Conservation (phyloP, 35 echinoderm and acorn worm species). For the Chiridota heheva region DNA sequence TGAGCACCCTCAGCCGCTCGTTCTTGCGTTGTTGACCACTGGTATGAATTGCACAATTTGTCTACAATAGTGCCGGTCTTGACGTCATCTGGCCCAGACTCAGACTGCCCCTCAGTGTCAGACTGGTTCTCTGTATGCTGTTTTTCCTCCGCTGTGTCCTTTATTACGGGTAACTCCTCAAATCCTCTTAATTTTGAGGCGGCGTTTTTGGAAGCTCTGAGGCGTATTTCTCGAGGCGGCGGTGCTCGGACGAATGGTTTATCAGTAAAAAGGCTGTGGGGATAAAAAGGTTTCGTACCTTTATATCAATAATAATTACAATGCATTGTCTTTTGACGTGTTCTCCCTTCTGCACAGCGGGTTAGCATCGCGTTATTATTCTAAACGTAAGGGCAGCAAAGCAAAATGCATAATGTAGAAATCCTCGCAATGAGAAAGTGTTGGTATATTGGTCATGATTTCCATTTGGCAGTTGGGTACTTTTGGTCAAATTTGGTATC, state of each 20-base stretch:
- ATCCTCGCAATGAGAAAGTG: too few species aligned
- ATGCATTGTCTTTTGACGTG: too few species aligned
- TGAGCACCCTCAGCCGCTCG: conserved; percentile 47
- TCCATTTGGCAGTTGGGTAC: too few species aligned
- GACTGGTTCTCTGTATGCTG: background rate
- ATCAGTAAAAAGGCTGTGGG: conserved; percentile 39
- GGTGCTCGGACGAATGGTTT: conserved; percentile 70
- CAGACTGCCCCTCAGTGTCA: background rate
- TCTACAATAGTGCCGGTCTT: conserved; percentile 12
- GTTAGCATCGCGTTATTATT: too few species aligned
- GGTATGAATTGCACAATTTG: conserved; percentile 46
- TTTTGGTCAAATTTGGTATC: too few species aligned
- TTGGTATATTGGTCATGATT: too few species aligned
- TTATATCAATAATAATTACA: too few species aligned
- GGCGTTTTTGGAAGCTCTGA: background rate
- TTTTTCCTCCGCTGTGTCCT: background rate
- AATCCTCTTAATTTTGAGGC: background rate
- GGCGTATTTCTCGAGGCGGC: conserved; percentile 3
- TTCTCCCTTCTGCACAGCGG: too few species aligned
- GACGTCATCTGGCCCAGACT: background rate
- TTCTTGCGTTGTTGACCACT: conserved; percentile 63
- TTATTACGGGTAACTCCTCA: background rate
- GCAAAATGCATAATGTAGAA: too few species aligned
- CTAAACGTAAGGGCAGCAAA: too few species aligned
- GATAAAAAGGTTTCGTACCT: too few species aligned